Evolutionary conservation across 2,888 invertebrate species (phyloP), one percentile per base, ranked within the genome.

Genomic region (Drosophila multiciliata): DNA sequence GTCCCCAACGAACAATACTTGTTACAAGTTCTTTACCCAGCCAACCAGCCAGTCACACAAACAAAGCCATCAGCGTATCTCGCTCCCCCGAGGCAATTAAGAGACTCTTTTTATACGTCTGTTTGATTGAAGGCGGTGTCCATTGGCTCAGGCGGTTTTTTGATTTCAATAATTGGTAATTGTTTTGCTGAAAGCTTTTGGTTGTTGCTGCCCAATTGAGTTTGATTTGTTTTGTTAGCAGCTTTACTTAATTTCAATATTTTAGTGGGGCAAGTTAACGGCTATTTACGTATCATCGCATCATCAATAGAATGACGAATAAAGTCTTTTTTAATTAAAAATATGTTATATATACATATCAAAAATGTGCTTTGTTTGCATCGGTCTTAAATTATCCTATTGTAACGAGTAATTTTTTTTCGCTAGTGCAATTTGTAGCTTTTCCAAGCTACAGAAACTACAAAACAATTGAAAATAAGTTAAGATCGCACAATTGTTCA

Each of bases 161-260:
- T 64, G 72, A 80, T 87, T 87, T 84, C 70, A 70, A 89, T 82
- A 89, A 87, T 84, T 77, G 73, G 73, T 80, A 67, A 87, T 89
- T 82, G 85, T 67, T 74, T 82, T 72, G 73, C 58, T 78, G 69
- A 78, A 80, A 76, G 77, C 68, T 78, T 76, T 80, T 72, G 50
- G 35, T 53, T 78, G 80, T 79, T 62, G 57, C 50, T 66, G 64
- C 42, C 33, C 64, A 61, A 72, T 72, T 63, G 53, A 64, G 61
- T 66, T 70, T 64, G 29, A 68, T 60, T 67, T 58, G 40, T 67
- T 67, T 50, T 48, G 57, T 38, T 36, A 26, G 15, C 65, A 23
- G 48, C 40, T 66, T 66, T 62, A 60, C 48, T 35, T 58, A 49
- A 36, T 20, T 49, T 36, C 20, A 35, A 49, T 23, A 48, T 23